Percentiles rank a stretch among this genome's conserved stretches.
Evolutionary conservation across 1,140 invertebrate species (phyloP).

Genomic region (Drosophila sucinea): DNA sequence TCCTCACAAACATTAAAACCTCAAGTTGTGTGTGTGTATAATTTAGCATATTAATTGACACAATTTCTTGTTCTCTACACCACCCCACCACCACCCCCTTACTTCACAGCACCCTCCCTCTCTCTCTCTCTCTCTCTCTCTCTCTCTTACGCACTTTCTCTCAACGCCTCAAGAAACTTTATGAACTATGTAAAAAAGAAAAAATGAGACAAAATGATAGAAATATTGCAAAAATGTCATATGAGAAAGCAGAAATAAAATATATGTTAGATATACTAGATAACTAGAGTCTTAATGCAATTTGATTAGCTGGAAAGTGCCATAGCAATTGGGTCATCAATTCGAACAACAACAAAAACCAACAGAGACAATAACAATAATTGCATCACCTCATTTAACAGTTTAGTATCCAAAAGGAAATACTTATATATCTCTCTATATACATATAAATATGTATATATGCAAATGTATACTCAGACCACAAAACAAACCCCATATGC

Average conservation of each 20-base stretch:
- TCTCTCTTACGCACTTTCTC: slow-evolving; percentile 72
- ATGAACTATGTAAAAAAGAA: slow-evolving; percentile 73
- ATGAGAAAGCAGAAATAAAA: slow-evolving; percentile 71
- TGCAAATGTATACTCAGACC: slow-evolving; percentile 26
- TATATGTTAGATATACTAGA: slow-evolving; percentile 19
- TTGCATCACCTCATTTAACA: slow-evolving; percentile 64
- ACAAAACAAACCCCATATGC: slow-evolving; percentile 17
- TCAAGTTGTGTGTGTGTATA: slow-evolving; percentile 54
- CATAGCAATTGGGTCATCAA: slow-evolving; percentile 67
- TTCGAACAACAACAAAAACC: slow-evolving; percentile 11
- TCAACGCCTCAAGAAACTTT: slow-evolving; percentile 58
- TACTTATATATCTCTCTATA: background rate
- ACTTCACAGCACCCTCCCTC: background rate
- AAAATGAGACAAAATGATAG: slow-evolving; percentile 10
- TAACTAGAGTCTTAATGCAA: slow-evolving; percentile 49
- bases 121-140: slow-evolving; percentile 33
- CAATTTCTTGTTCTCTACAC: slow-evolving; percentile 62
- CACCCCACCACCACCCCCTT: slow-evolving; percentile 13
- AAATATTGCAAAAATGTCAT: slow-evolving; percentile 62
- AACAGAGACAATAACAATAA: background rate
- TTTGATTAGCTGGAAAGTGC: slow-evolving; percentile 74
- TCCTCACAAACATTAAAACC: background rate
- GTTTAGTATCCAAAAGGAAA: slow-evolving; percentile 44
- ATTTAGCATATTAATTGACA: slow-evolving; percentile 82
- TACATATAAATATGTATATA: slow-evolving; percentile 29